Percentiles rank a stretch among this genome's conserved stretches.
Evolutionary conservation across 2,797 vertebrate genomes (phyloP).

Genomic region (Spea hammondii): DNA sequence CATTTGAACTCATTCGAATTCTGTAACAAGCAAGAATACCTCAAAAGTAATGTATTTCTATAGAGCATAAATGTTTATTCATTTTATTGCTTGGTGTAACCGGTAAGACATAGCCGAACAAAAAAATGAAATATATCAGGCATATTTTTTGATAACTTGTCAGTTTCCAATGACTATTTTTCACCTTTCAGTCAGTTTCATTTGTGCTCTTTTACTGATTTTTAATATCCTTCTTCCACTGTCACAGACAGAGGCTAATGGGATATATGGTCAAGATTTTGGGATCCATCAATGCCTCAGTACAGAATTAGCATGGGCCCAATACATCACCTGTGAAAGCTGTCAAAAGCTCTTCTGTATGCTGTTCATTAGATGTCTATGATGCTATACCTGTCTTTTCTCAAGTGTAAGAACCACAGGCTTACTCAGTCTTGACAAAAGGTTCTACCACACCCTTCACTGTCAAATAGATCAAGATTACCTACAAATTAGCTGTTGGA

Average conservation of each 20-base stretch:
- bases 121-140: slow-evolving; percentile 58
- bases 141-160: slow-evolving; percentile 73
- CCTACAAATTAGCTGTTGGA: slow-evolving; percentile 76
- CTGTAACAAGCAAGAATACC: neutral
- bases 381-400: slow-evolving; percentile 77
- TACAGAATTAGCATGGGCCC: slow-evolving; percentile 92
- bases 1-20: neutral
- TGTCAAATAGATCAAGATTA: slow-evolving; percentile 76
- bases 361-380: slow-evolving; percentile 85
- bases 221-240: slow-evolving; percentile 85
- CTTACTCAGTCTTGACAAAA: slow-evolving; percentile 66
- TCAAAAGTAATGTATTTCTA: neutral
- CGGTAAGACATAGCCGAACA: no score
- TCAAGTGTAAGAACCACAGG: slow-evolving; percentile 64
- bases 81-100: neutral
- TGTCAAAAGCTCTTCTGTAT: slow-evolving; percentile 82
- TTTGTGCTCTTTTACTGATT: slow-evolving; percentile 62
- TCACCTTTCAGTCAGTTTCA: slow-evolving; percentile 71
- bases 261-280: slow-evolving; percentile 98
- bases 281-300: slow-evolving; percentile 93
- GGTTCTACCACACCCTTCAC: slow-evolving; percentile 79
- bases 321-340: slow-evolving; percentile 95
- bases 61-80: neutral
- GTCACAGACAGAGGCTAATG: slow-evolving; percentile 98
- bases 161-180: slow-evolving; percentile 67